Percentiles rank a stretch among this genome's conserved stretches.
phyloP scores from a whole-genome alignment of 2,113 vertebrate species.

The Beaufortia kweichowensis region DNA sequence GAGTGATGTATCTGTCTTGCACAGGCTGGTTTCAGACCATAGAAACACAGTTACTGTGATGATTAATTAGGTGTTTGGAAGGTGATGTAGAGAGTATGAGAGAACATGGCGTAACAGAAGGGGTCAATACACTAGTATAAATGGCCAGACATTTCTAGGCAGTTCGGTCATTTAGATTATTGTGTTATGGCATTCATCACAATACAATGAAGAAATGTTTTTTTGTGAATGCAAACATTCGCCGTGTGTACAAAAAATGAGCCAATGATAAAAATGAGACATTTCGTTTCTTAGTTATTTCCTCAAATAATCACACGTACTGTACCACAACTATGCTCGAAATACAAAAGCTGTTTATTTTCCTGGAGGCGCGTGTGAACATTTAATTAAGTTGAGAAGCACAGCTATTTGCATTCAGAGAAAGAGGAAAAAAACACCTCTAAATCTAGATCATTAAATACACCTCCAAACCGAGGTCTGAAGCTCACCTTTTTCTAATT shows the following conservation, averaged over 20 bases:
- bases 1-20: slow-evolving; percentile 78
- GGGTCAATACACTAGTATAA: slow-evolving; percentile 64
- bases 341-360: slow-evolving; percentile 28
- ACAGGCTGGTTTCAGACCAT: slow-evolving; percentile 65
- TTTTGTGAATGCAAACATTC: background rate
- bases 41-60: slow-evolving; percentile 56
- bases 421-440: slow-evolving; percentile 21
- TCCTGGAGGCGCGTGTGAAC: slow-evolving; percentile 6
- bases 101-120: slow-evolving; percentile 59
- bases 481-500: slow-evolving; percentile 51
- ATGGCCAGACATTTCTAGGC: background rate
- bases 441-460: slow-evolving; percentile 46
- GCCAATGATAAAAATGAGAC: background rate
- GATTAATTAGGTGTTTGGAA: slow-evolving; percentile 73
- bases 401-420: slow-evolving; percentile 37
- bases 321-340: background rate
- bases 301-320: background rate
- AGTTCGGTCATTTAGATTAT: background rate
- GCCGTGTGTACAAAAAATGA: background rate
- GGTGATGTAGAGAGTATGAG: slow-evolving; percentile 58
- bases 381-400: slow-evolving; percentile 42
- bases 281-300: background rate
- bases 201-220: background rate
- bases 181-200: background rate
- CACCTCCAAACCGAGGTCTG: slow-evolving; percentile 29